phyloP scores from a whole-genome alignment of 1,140 invertebrate genomes.

The fruit fly (Drosophila melanogaster) region Release_6_plus_ISO1_MT NT_033777.3:23213001-23213500 shows the following conservation, averaged over 20 bases:
- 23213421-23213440: conserved; percentile 77
- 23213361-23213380: conserved; percentile 4
- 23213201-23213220: conserved; percentile 64
- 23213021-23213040: conserved; percentile 29
- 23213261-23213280: conserved; percentile 39
- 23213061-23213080: not conserved
- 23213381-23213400: conserved; percentile 36
- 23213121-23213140: conserved; percentile 44
- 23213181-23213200: conserved; percentile 71
- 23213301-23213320: conserved; percentile 59
- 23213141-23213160: conserved; percentile 12
- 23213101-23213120: conserved; percentile 2
- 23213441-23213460: conserved; percentile 71
- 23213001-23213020: conserved; percentile 34
- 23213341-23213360: conserved; percentile 46
- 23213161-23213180: conserved; percentile 81
- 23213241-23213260: conserved; percentile 38
- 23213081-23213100: not conserved
- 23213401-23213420: conserved; percentile 46
- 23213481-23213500: conserved; percentile 57
- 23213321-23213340: conserved; percentile 73
- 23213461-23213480: conserved; percentile 81
- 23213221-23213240: conserved; percentile 53
- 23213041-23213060: not conserved
- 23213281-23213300: conserved; percentile 76